Percentiles rank a stretch among this genome's conserved stretches.
Conservation (phyloP, 2,797 vertebrate genomes). For the Calcarius lapponicus region DNA sequence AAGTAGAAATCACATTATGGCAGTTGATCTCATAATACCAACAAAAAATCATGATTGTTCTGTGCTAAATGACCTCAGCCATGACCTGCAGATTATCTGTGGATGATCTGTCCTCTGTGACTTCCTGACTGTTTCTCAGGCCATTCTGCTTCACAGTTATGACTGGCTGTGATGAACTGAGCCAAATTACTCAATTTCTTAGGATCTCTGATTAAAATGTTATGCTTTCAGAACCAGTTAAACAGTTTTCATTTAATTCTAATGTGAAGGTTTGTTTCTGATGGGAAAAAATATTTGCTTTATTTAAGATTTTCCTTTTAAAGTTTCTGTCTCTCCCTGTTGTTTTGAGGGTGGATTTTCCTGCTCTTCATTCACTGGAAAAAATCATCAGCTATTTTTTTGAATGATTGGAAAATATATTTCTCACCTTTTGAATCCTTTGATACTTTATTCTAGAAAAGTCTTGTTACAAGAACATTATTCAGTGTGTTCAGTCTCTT, state of each 20-base stretch:
- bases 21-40: background rate
- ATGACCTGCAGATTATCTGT: slow-evolving; percentile 39
- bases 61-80: slow-evolving; percentile 31
- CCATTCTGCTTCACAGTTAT: background rate
- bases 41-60: slow-evolving; percentile 8
- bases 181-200: slow-evolving; percentile 31
- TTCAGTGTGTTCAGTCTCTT: background rate
- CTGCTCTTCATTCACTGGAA: background rate
- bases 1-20: background rate
- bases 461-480: background rate
- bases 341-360: background rate
- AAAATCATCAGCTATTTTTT: background rate
- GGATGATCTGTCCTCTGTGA: slow-evolving; percentile 34
- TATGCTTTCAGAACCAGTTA: slow-evolving; percentile 21
- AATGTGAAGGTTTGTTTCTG: background rate
- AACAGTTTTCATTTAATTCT: background rate
- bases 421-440: background rate
- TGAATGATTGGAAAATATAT: background rate
- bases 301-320: slow-evolving; percentile 9
- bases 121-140: slow-evolving; percentile 19
- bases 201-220: background rate
- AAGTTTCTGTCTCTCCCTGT: background rate
- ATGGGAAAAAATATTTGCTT: background rate
- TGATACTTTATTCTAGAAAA: background rate
- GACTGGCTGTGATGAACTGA: slow-evolving; percentile 1